Evolutionary conservation across 92 coral and sea anemone genomes (phyloP).

Genomic region (Phymanthus crucifer): DNA sequence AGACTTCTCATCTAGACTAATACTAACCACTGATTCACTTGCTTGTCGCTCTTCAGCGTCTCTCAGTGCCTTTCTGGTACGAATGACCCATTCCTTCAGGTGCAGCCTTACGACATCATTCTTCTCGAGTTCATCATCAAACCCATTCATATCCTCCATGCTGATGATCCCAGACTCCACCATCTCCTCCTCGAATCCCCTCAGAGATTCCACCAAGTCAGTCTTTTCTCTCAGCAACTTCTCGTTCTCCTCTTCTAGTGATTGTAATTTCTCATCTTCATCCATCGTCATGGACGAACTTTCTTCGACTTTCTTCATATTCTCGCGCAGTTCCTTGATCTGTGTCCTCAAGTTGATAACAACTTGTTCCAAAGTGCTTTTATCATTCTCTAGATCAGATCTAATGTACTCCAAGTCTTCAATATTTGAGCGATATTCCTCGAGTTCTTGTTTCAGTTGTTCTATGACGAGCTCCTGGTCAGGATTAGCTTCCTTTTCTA

Average conservation of each 20-base stretch:
- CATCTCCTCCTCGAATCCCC: conserved; percentile 45
- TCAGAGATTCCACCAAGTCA: conserved; percentile 50
- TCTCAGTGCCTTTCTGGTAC: conserved; percentile 18
- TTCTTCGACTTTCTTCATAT: conserved; percentile 20
- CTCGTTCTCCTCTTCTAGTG: conserved; percentile 37
- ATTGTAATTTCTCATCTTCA: conserved; percentile 11
- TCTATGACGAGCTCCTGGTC: conserved; percentile 28
- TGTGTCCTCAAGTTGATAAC: conserved; percentile 74
- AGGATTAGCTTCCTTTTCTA: conserved; percentile 8
- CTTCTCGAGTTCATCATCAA: conserved; percentile 53
- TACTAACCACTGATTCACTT: conserved; percentile 16
- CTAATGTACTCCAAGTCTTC: conserved; percentile 77
- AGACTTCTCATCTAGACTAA: conserved; percentile 55
- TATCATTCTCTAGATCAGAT: conserved; percentile 84
- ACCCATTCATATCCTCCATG: conserved; percentile 36
- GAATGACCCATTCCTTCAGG: conserved; percentile 59
- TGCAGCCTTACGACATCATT: conserved; percentile 46
- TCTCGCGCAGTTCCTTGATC: conserved; percentile 57
- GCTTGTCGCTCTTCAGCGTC: background rate
- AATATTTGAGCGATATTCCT: conserved; percentile 64
- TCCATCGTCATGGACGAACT: background rate
- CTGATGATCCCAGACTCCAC: conserved; percentile 17
- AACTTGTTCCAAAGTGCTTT: conserved; percentile 77
- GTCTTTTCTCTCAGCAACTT: conserved; percentile 41
- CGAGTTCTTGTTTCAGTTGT: conserved; percentile 61